Evolutionary conservation across 1,140 invertebrate genomes (phyloP), one percentile per base, ranked within the genome.

Genomic region (Sogatella furcifera): DNA sequence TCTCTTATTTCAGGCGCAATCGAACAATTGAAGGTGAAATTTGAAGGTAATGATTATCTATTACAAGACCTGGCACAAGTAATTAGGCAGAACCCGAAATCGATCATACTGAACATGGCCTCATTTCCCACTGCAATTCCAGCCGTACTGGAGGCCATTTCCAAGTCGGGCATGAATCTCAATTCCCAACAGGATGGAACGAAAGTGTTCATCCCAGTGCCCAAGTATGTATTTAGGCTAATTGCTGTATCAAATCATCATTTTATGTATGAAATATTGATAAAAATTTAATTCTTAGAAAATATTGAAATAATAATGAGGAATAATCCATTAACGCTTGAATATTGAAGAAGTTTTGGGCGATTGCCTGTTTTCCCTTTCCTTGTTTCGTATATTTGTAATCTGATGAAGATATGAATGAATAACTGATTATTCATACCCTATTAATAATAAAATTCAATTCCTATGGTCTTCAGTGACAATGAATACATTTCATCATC

Each of bases 181-280:
- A 96, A 92, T 79, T 93, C 94, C 0, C 93, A 97, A 71, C 90
- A 95, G 74, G 94, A 97, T 72, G 92, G 92, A 34, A 95, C 89
- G 14, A 90, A 84, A 1, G 72, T 97, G 46, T 95, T 85, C 75
- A 78, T 97, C 57, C 87, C 89, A 34, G 80, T 94, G 64, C 92
- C 93, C 11, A 95, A 93, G 86, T 89, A 80, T 78, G 75, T 71
- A 53, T 57, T 57, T n/a, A n/a, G n/a, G n/a, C n/a, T n/a, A n/a
- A n/a, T n/a, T n/a, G n/a, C n/a, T n/a, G 4, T 34, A 4, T 5
- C 17, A 44, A n/a, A 44, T 44, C 43, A 28, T 28, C 2, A 4
- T 28, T 28, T 28, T 28, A 4, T 28, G n/a, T n/a, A n/a, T n/a
- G n/a, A n/a, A n/a, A n/a, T n/a, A n/a, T n/a, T 28, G 24, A 28